Conservation (phyloP, 2,888 invertebrate genomes). For the Leucophora obtusa region DNA sequence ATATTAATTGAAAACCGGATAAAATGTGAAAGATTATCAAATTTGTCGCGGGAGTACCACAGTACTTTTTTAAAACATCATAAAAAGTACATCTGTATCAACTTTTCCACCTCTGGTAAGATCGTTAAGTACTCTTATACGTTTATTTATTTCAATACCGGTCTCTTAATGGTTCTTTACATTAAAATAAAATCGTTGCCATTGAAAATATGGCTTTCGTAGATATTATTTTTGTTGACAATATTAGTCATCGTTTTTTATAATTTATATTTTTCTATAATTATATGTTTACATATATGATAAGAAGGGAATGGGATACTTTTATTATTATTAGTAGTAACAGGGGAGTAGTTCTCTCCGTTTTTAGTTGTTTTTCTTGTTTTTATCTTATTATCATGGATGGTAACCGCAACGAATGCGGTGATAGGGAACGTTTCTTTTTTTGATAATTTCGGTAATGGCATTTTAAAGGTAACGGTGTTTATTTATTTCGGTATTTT, state of each 20-base stretch:
- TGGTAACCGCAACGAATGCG: too few relatives aligned
- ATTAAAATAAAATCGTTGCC: constrained; percentile 10
- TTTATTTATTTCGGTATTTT: too few relatives aligned
- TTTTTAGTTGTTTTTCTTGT: constrained; percentile 36
- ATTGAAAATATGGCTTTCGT: constrained; percentile 13
- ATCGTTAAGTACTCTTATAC: constrained; percentile 15
- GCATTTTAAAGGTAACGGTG: too few relatives aligned
- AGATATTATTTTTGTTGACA: constrained; percentile 38
- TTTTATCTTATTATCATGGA: constrained; percentile 7
- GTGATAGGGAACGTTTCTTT: too few relatives aligned
- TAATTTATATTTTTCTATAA: constrained; percentile 23
- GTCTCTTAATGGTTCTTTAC: constrained; percentile 16
- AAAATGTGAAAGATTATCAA: too few relatives aligned
- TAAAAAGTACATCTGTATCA: too few relatives aligned
- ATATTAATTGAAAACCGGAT: too few relatives aligned
- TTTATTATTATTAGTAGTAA: constrained; percentile 12
- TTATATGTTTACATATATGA: constrained; percentile 3
- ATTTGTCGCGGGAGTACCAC: too few relatives aligned
- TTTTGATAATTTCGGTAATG: too few relatives aligned
- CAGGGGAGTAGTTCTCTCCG: constrained; percentile 11
- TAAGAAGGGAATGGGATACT: background rate
- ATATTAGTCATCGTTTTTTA: constrained; percentile 41
- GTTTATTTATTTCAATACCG: constrained; percentile 21
- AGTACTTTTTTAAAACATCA: too few relatives aligned
- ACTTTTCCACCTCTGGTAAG: too few relatives aligned